Base-by-base conservation (phyloP, 2,888 invertebrate species). In the Heliconius ethilla region DNA sequence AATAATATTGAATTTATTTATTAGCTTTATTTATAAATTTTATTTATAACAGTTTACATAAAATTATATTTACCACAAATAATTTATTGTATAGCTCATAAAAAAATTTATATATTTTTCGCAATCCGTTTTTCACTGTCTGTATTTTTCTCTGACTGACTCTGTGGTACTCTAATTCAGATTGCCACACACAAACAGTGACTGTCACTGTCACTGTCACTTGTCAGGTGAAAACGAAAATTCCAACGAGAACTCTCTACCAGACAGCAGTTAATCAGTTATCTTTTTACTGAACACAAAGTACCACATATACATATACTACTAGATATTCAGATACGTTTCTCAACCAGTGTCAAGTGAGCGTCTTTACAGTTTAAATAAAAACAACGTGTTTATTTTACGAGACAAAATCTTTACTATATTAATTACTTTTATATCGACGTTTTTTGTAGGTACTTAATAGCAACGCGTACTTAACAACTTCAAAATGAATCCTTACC, bases 401-500 rank as follows among this genome's bases (percentile, higher is more conserved):
- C 15, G 7, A 33, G 55, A 72, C 0, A 72, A 51, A 51, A 29
- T 13, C 11, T 70, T 22, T 70, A 33, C n/a, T 55, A 25, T 27
- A 22, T 33, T 55, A 29, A 72, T 72, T 33, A 33, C 33, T 55
- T 13, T 33, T 33, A 59, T n/a, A 74, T 27, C 18, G 37, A 37
- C 40, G 11, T 27, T 63, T 74, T 45, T 45, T 65, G 74, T 59
- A 59, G 65, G 75, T 70, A 67, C 67, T 66, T 70, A 70, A 70
- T 74, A 66, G 67, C 40, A 75, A 66, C 72, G 37, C 29, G 27
- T 51, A 73, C 70, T 65, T 66, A 76, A 78, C 5, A 67, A 40
- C 66, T 62, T 18, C 78, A 89, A 85, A 84, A 93, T 94, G 93
- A 93, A 93, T 89, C 93, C 93, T 37, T 92, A 93, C 81, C 87